Base-by-base conservation (phyloP, 92 coral and sea anemone species). In the Porites cylindrica region DNA sequence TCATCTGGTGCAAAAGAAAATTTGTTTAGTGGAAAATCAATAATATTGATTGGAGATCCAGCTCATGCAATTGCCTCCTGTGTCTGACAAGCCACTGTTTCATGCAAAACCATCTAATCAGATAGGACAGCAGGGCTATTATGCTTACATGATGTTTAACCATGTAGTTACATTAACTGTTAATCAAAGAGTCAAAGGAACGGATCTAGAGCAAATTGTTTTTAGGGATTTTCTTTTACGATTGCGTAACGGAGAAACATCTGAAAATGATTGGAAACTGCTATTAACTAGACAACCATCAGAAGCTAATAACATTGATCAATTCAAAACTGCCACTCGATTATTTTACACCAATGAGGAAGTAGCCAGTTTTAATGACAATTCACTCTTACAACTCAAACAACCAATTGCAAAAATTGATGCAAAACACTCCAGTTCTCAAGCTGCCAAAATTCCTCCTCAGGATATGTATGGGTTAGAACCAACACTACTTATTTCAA, bases 51-150 rank as follows among this genome's bases (percentile, higher is more conserved):
- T 62, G 93, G 93, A 11, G 90, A 90, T 66, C 85, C 89, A 18
- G 90, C 77, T 71, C 90, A 0, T n/a, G n/a, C n/a, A 74, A 23
- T 20, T 86, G 13, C 91, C 94, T 8, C 95, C 92, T 53, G 95
- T 92, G 6, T 90, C 85, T 64, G 95, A 86, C 85, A 92, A 89
- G 47, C 91, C 93, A 81, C 66, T 92, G 19, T 86, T 86, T 70
- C 93, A 89, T 82, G 51, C 76, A n/a, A 78, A 89, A 63, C 91
- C 93, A 85, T 85, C 88, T 12, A 86, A 89, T 82, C 54, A 18
- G 66, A 51, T 92, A 53, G 89, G 86, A 12, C 93, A 92, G 82
- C 95, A 89, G 79, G 95, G 93, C 20, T 89, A 82, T 74, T 50
- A 58, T 10, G 77, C 90, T 26, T 88, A 88, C 56, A 72, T 43